Percentiles rank a stretch among this genome's conserved stretches.
Evolutionary conservation across 2,888 invertebrate species (phyloP).

Genomic region (Chrysomela aeneicollis): DNA sequence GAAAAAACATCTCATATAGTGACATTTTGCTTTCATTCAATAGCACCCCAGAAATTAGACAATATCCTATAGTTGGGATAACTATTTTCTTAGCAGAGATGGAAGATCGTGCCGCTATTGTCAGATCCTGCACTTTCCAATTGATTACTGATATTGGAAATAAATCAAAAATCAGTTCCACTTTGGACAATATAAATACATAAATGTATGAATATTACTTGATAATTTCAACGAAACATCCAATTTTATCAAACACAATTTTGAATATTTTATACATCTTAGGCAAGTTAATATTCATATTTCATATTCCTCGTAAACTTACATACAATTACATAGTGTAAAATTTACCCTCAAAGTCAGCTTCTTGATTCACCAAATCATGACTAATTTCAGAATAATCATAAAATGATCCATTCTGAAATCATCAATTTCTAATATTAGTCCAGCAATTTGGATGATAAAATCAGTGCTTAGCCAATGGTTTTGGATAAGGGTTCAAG

Average conservation of each 20-base stretch:
- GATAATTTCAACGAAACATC: background rate
- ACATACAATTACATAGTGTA: background rate
- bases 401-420: background rate
- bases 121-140: constrained; percentile 8
- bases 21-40: too few relatives aligned
- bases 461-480: constrained; percentile 27
- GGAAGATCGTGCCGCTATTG: too few relatives aligned
- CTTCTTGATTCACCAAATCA: constrained; percentile 23
- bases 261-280: background rate
- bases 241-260: background rate
- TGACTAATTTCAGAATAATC: constrained; percentile 12
- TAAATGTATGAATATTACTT: background rate
- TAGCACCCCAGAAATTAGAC: too few relatives aligned
- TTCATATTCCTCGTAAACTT: background rate
- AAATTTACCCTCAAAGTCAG: constrained; percentile 18
- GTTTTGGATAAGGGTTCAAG: constrained; percentile 15
- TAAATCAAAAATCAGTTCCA: constrained; percentile 19
- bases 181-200: constrained; percentile 9
- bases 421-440: constrained; percentile 14
- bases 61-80: too few relatives aligned
- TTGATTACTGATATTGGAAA: constrained; percentile 34
- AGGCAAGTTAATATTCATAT: background rate
- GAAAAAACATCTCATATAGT: too few relatives aligned
- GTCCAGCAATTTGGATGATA: constrained; percentile 32
- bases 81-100: too few relatives aligned